Percentiles rank a stretch among this genome's conserved stretches.
phyloP scores from a whole-genome alignment of 2,797 vertebrate species.

The Notolepis coatsorum region DNA sequence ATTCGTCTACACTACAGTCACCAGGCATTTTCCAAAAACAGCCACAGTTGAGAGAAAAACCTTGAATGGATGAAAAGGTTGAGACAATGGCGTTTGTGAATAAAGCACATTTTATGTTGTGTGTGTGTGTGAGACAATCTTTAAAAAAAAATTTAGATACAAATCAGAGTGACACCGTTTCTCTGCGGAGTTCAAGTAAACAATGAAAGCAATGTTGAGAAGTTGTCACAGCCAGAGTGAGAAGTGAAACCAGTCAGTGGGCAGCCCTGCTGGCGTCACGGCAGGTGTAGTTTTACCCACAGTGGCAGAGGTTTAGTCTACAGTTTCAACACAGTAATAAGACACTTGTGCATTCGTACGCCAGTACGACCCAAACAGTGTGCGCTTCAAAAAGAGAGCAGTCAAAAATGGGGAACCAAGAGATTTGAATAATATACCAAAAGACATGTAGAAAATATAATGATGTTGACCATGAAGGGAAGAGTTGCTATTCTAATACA shows the following conservation, averaged over 20 bases:
- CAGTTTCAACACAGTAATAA: too few species aligned
- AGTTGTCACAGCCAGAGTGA: neutral
- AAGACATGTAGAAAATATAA: too few species aligned
- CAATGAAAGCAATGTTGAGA: neutral
- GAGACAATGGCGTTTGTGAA: neutral
- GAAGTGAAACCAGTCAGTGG: conserved; percentile 35
- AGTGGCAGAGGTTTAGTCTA: too few species aligned
- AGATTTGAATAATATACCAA: too few species aligned
- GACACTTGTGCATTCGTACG: too few species aligned
- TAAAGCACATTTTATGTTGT: neutral
- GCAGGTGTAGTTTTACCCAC: too few species aligned
- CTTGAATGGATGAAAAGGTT: neutral
- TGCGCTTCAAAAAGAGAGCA: too few species aligned
- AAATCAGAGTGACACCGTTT: neutral
- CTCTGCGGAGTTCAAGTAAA: neutral
- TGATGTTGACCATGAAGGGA: too few species aligned
- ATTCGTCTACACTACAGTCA: too few species aligned
- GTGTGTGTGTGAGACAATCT: neutral
- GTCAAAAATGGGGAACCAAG: too few species aligned
- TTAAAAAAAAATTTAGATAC: neutral
- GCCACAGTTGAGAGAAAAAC: neutral
- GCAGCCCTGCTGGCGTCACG: neutral
- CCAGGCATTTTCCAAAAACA: neutral
- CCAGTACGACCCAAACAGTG: too few species aligned
- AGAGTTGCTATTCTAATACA: too few species aligned